Base-by-base conservation (phyloP, 2,888 invertebrate species). In the Napeogenes sylphis region DNA sequence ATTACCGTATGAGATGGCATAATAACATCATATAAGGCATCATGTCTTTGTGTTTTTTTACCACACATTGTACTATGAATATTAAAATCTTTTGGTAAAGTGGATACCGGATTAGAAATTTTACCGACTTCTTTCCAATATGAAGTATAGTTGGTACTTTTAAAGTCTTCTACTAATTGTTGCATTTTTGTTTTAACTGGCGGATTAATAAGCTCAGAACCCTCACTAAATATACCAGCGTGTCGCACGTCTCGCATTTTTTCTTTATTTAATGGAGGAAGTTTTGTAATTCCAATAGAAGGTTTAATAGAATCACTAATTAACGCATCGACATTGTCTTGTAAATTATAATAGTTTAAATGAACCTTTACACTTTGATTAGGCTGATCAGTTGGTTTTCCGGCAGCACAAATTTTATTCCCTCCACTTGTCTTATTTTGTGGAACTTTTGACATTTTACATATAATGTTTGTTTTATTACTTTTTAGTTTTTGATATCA, bases 361-460 rank as follows among this genome's bases (percentile, higher is more conserved):
- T 74, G 73, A 61, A 80, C 81, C 4, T 67, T 63, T 1, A 83
- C 76, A n/a, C 57, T 64, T 2, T 80, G 76, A 56, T 79, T 75
- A 2, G 81, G 75, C 61, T 87, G 86, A 46, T 78, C 77, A 33
- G 82, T 76, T 0, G 85, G 82, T 53, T 84, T 35, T 0, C 88
- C 89, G 2, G 87, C 88, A 3, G 88, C 83, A 67, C 85, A 85
- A 46, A 90, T 73, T 45, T 75, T 81, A n/a, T 76, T 89, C 0
- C 88, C 89, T 33, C 87, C 87, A 0, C 53, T 56, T 14, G 4
- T n/a, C 21, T 30, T 51, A 30, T 30, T 51, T 30, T 51, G 70
- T 67, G 30, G 68, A 71, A 58, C 59, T 57, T 55, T 58, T 61
- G 4, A 5, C 45, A 56, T 62, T 56, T n/a, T 59, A 56, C 59